A percentile compares a stretch with the other conserved stretches of the same genome.
These are phyloP conservation scores for Brachionus plicatilis DNA, from an alignment of 1,140 invertebrate species.

Conservation along the genomic window DNA sequence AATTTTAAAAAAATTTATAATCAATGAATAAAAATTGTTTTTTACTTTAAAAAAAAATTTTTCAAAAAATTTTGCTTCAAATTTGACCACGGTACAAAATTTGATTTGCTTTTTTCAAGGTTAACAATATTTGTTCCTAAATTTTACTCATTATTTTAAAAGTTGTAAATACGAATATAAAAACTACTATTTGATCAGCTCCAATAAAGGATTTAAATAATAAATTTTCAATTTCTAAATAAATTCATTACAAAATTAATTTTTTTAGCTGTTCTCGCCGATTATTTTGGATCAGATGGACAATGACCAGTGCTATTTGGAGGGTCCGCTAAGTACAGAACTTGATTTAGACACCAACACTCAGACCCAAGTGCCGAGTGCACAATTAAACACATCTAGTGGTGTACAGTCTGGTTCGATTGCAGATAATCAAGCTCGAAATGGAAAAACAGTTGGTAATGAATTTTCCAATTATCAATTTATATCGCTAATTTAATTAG, in stretches of 20 bases:
- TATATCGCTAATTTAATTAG: not conserved
- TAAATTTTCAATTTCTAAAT: not conserved
- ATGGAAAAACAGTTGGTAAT: slow-evolving; percentile 29
- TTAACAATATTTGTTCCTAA: no score
- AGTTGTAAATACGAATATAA: no score
- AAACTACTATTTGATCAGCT: no score
- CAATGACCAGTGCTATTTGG: slow-evolving; percentile 10
- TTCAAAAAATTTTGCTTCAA: no score
- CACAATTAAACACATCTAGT: not conserved
- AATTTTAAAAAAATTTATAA: no score
- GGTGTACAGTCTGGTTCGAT: not conserved
- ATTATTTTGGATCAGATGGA: slow-evolving; percentile 21
- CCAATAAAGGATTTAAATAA: not conserved
- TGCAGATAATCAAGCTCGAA: not conserved
- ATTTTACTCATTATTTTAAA: no score
- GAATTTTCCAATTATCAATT: slow-evolving; percentile 31
- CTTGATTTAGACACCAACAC: not conserved
- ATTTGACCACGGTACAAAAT: no score
- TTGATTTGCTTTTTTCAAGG: no score
- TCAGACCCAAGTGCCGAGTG: not conserved
- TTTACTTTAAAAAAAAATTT: no score
- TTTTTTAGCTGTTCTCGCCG: slow-evolving; percentile 12
- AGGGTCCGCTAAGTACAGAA: not conserved
- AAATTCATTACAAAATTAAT: not conserved
- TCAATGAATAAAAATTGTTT: no score